Base-by-base conservation (phyloP, 2,797 vertebrate genomes). In the Etheostoma nigrum region DNA sequence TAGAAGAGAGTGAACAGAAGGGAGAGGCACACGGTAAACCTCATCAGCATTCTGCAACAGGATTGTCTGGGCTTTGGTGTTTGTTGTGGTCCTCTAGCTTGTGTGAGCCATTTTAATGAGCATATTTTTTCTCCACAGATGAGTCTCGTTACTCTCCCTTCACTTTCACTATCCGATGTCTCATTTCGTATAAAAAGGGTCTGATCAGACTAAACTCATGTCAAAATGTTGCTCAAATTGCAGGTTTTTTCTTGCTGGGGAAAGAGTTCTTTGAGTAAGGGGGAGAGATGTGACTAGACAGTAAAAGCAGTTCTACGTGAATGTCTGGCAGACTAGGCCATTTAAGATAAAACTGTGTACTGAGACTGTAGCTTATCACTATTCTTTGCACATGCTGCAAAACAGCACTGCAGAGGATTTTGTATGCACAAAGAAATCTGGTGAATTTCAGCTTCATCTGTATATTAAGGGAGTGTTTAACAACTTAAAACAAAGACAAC, bases 11-110 rank as follows among this genome's bases (percentile, higher is more conserved):
- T 1, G 44, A 88, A 71, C 68, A 83, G 73, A 77, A 65, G 71
- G 67, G 72, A 83, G 73, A 72, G 67, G 65, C 58, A 79, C 78
- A 82, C 58, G 33, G 78, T 84, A 79, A 89, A 87, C 62, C 91
- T 93, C 89, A 93, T 94, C 90, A 91, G 91, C 90, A 94, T 94
- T 94, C 93, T 74, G 84, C 88, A 82, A 86, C 83, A 89, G 79
- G 70, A 90, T 67, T 75, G 92, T 94, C 91, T 92, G 85, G 84
- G 89, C 89, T 91, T 88, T 92, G 89, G 86, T 92, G 89, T 90
- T 91, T 93, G 92, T 92, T 93, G 84, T 85, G 86, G 79, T 91
- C 83, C 83, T 89, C 72, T 49, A 74, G 86, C 81, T 86, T 79
- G 86, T 87, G 88, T 89, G 88, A 88, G 82, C 80, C 83, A 88